phyloP scores from a whole-genome alignment of 2,888 invertebrate species.

The Chelonus formosanus region DNA sequence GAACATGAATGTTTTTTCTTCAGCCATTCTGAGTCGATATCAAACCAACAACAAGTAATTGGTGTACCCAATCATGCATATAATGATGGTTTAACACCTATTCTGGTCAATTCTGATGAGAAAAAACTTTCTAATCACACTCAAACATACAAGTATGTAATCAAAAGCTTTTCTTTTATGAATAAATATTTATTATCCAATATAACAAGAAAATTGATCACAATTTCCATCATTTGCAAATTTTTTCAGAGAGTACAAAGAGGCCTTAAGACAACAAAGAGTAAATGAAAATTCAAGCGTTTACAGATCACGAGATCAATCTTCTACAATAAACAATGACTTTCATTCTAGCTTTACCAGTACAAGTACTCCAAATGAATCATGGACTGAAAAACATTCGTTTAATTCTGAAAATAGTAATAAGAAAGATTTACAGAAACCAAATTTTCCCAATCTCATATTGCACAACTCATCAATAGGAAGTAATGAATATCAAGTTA shows the following conservation, averaged over 20 bases:
- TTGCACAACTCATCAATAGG: slow-evolving; percentile 55
- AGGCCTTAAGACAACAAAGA: slow-evolving; percentile 85
- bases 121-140: slow-evolving; percentile 74
- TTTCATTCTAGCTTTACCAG: slow-evolving; percentile 52
- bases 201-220: too few species aligned
- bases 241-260: slow-evolving; percentile 82
- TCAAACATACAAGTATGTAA: slow-evolving; percentile 78
- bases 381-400: slow-evolving; percentile 51
- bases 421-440: slow-evolving; percentile 81
- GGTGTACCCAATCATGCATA: slow-evolving; percentile 44
- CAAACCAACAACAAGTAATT: slow-evolving; percentile 47
- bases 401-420: slow-evolving; percentile 64
- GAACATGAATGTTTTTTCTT: slow-evolving; percentile 25
- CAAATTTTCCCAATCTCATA: slow-evolving; percentile 78
- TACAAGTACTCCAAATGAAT: slow-evolving; percentile 40
- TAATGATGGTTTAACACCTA: slow-evolving; percentile 41
- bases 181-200: too few species aligned
- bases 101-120: slow-evolving; percentile 71
- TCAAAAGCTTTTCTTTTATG: too few species aligned
- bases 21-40: slow-evolving; percentile 55
- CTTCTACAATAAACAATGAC: slow-evolving; percentile 66
- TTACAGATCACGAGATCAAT: slow-evolving; percentile 75
- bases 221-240: not conserved
- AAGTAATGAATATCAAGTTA: slow-evolving; percentile 59
- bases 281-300: slow-evolving; percentile 77